Evolutionary conservation across 1,140 invertebrate genomes (phyloP).

Genomic region (Drosophila grimshawi): DNA sequence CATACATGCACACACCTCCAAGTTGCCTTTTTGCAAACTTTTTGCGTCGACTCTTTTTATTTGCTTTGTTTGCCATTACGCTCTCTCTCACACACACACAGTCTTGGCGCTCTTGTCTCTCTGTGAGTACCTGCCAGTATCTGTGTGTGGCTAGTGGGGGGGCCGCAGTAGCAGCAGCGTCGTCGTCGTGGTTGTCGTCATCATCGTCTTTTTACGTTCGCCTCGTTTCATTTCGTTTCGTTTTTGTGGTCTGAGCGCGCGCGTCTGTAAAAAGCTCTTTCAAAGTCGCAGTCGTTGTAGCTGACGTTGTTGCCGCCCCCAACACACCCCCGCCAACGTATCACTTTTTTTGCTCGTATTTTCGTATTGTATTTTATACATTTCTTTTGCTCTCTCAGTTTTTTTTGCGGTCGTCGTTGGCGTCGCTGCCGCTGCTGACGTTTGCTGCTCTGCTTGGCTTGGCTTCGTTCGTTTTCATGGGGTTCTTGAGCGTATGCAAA

Average conservation of each 20-base stretch:
- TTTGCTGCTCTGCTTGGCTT: slow-evolving; percentile 55
- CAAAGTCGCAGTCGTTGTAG: slow-evolving; percentile 46
- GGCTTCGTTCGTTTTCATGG: slow-evolving; percentile 67
- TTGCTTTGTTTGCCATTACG: slow-evolving; percentile 58
- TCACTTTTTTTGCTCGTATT: slow-evolving; percentile 28
- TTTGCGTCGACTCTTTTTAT: slow-evolving; percentile 61
- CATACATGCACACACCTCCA: slow-evolving; percentile 51
- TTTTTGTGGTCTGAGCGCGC: slow-evolving; percentile 66
- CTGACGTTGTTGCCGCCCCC: slow-evolving; percentile 55
- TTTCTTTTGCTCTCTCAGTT: slow-evolving; percentile 56
- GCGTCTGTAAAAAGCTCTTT: slow-evolving; percentile 72
- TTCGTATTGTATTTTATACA: slow-evolving; percentile 22
- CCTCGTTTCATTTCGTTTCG: slow-evolving; percentile 69
- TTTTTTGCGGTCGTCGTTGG: slow-evolving; percentile 32
- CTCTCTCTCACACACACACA: slow-evolving; percentile 38
- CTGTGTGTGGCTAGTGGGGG: slow-evolving; percentile 22
- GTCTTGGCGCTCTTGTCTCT: slow-evolving; percentile 53
- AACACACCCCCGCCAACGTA: slow-evolving; percentile 22
- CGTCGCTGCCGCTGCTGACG: slow-evolving; percentile 44
- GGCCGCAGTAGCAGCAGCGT: slow-evolving; percentile 27
- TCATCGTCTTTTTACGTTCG: slow-evolving; percentile 65
- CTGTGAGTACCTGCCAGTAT: slow-evolving; percentile 20
- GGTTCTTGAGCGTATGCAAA: slow-evolving; percentile 84
- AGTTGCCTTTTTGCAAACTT: slow-evolving; percentile 67
- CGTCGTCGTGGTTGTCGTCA: slow-evolving; percentile 27